Base-by-base conservation (phyloP, 2,888 invertebrate species). In the Orgyia antiqua region DNA sequence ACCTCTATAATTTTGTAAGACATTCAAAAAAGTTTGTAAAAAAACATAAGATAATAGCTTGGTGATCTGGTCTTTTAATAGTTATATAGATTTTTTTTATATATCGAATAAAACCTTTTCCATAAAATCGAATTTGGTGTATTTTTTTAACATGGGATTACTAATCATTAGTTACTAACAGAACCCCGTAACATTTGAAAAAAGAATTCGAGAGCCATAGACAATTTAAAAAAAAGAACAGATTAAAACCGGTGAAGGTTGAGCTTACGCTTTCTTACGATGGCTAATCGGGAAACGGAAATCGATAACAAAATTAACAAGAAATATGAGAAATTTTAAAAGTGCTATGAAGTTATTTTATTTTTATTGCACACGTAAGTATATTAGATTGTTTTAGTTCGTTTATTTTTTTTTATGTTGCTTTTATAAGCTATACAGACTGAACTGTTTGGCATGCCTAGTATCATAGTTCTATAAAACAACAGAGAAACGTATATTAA, bases 121-220 rank as follows among this genome's bases (percentile, higher is more conserved):
- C 77, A 82, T 83, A 77, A 83, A 84, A 84, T 83, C 80, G 65
- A 83, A 40, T 61, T 60, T 76, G 83, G 84, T 83, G 84, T 86
- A 84, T 84, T 86, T 69, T 86, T 86, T 84, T 86, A 86, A 86
- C 83, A 83, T 84, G 86, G 84, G 86, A 58, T 53, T 74, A 86
- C 84, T 86, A 84, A 86, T 86, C 50, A 52, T 49, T 69, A 76
- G 72, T 60, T 58, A 83, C 84, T 84, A 84, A 84, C 80, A 55
- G 34, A 55, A 36, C 42, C 59, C 49, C 50, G 33, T 52, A 46
- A 56, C 53, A 34, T 41, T 42, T 33, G 49, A 47, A 38, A 43
- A 48, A 36, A 49, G 34, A 45, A 24, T 42, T 39, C 42, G 42
- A 36, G 52, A 61, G 60, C 62, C 62, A 59, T 58, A 60, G 57